Conservation (phyloP, 2,113 vertebrate species). For the Neotragus pygmaeus region DNA sequence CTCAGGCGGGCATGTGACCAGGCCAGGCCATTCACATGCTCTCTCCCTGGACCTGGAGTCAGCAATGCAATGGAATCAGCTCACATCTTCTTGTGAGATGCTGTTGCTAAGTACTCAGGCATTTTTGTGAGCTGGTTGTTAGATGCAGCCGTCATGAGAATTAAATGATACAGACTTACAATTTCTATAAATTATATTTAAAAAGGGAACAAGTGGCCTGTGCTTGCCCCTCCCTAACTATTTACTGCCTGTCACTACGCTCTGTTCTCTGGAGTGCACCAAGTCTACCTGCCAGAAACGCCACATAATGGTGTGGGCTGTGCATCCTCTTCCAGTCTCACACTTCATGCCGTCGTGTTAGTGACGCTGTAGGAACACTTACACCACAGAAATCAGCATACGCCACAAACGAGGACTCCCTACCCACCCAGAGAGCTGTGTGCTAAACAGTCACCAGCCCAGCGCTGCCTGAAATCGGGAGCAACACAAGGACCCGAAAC, state of each 20-base stretch:
- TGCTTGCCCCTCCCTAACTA: neutral
- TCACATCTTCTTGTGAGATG: neutral
- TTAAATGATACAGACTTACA: neutral
- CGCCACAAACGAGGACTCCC: accelerated
- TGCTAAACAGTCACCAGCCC: neutral
- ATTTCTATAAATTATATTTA: neutral
- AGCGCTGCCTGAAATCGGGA: neutral
- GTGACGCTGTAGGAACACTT: neutral
- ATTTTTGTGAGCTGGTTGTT: neutral
- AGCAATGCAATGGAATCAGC: neutral
- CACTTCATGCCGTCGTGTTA: accelerated
- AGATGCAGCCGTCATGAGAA: neutral
- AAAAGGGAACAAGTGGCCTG: neutral
- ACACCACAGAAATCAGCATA: neutral
- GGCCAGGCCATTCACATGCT: neutral
- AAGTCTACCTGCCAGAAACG: neutral
- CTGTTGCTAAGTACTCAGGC: neutral
- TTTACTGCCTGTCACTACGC: neutral
- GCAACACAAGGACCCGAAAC: neutral
- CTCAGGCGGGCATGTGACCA: neutral
- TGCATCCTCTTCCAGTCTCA: accelerated
- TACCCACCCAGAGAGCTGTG: neutral
- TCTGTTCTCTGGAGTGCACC: neutral
- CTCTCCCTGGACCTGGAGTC: neutral
- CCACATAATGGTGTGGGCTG: accelerated